Base-by-base conservation (phyloP, 1,140 invertebrate genomes). In the Drosophila chauvacae region DNA sequence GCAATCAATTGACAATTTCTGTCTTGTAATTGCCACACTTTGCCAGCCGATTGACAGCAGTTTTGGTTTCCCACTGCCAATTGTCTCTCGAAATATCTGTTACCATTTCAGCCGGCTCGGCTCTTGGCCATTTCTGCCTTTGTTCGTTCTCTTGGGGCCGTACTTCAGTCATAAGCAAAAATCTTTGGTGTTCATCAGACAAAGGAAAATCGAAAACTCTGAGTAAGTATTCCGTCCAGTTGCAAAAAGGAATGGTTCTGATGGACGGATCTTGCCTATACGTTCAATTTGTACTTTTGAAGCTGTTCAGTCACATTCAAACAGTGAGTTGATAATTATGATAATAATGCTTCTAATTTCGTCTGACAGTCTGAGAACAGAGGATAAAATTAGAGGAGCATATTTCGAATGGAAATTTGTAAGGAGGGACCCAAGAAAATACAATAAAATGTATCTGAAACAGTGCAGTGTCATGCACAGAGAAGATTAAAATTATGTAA, bases 1-100 rank as follows among this genome's bases (percentile, higher is more conserved):
- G 73, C 81, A 85, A 81, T 77, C 81, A 84, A 85, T 84, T 77
- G 81, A 83, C 64, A 83, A 72, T 73, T 80, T 71, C 39, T 55
- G 37, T 48, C 65, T 58, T 72, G 71, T 84, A 83, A 84, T 80
- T 83, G 81, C 70, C 47, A 80, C 81, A 80, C 78, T 80, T 66
- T 80, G 55, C 64, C 23, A 45, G 30, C 16, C 41, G 63, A 65
- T 70, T 35, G 69, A 56, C 30, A 53, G 62, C 53, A 35, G 28
- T 45, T 58, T 65, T 58, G 51, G 62, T 45, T 45, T 56, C 35
- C 20, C 51, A 20, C 35, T 26, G 14, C 33, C 33, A 41, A 56
- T 39, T 42, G 64, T 68, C 65, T 68, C 16, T 51, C 45, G 26
- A 42, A 66, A 48, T 66, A 66, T 68, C 35, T 51, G 28, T 51